phyloP scores from a whole-genome alignment of 1,140 invertebrate species.

The Anagrus nilaparvatae region DNA sequence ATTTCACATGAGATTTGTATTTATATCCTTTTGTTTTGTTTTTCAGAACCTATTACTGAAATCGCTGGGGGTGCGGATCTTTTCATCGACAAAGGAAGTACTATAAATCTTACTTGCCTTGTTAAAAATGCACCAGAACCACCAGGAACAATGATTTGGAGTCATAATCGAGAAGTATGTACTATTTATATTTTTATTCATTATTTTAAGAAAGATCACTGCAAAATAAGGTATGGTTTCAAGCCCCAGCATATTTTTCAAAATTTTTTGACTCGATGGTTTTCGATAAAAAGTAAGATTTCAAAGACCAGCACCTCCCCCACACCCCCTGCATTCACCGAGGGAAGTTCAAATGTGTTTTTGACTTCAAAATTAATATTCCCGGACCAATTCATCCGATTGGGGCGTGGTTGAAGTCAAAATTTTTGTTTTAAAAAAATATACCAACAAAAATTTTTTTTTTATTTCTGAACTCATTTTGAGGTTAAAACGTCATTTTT shows the following conservation, averaged over 20 bases:
- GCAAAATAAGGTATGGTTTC: not conserved
- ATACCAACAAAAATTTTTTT: too few species aligned
- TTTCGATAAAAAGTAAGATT: not conserved
- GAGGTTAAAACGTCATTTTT: too few species aligned
- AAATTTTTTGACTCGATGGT: not conserved
- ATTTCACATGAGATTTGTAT: too few species aligned
- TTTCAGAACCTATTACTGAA: conserved; percentile 73
- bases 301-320: too few species aligned
- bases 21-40: conserved; percentile 20
- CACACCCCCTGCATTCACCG: too few species aligned
- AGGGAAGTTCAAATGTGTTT: too few species aligned
- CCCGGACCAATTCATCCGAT: too few species aligned
- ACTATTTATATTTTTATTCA: not conserved
- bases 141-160: conserved; percentile 67
- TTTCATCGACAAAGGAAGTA: conserved; percentile 76
- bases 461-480: too few species aligned
- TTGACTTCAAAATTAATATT: too few species aligned
- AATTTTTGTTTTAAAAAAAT: too few species aligned
- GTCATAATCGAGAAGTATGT: conserved; percentile 63
- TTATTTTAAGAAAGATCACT: too few species aligned
- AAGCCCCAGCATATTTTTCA: not conserved
- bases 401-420: too few species aligned
- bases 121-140: conserved; percentile 73
- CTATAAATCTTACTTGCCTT: conserved; percentile 79
- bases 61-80: conserved; percentile 71